Base-by-base conservation (phyloP, 2,113 vertebrate genomes). In the Catharus fuscescens region DNA sequence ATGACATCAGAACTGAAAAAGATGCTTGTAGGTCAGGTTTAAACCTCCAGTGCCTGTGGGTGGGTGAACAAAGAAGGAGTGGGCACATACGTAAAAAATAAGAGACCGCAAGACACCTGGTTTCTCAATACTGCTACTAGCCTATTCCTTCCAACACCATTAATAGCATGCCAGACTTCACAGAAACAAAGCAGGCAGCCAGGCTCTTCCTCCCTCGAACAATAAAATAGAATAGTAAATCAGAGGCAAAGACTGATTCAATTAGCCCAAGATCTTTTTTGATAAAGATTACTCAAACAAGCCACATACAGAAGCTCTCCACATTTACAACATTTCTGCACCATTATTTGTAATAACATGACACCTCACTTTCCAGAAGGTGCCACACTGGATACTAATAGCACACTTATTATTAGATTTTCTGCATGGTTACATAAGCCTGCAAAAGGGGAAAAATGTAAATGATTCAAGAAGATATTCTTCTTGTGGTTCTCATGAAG, bases 381-480 rank as follows among this genome's bases (percentile, higher is more conserved):
- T 93, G 96, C 92, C 85, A 93, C 97, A 88, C 24, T 79, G 94
- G 81, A 95, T 96, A 91, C 97, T 97, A 96, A 98, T 94, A 97
- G 97, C 97, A 96, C 93, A 96, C 94, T 98, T 98, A 98, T 98
- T 98, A 98, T 98, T 98, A 98, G 97, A 98, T 98, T 98, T 98
- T 98, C 97, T 98, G 97, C 97, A 98, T 97, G 97, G 98, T 98
- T 98, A 98, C 98, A 98, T 98, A 98, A 98, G 97, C 91, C 95
- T 86, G 94, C 91, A 95, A 97, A 98, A 97, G 92, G 88, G 69
- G 93, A 92, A 95, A 98, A 96, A 98, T 97, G 97, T 97, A 98
- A 98, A 98, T 98, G 98, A 98, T 97, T 98, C 96, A 97, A 95
- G 96, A 97, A 98, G 97, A 98, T 97, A 97, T 93, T 97, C 94